phyloP scores from a whole-genome alignment of 2,113 vertebrate species.

The Strix uralensis region DNA sequence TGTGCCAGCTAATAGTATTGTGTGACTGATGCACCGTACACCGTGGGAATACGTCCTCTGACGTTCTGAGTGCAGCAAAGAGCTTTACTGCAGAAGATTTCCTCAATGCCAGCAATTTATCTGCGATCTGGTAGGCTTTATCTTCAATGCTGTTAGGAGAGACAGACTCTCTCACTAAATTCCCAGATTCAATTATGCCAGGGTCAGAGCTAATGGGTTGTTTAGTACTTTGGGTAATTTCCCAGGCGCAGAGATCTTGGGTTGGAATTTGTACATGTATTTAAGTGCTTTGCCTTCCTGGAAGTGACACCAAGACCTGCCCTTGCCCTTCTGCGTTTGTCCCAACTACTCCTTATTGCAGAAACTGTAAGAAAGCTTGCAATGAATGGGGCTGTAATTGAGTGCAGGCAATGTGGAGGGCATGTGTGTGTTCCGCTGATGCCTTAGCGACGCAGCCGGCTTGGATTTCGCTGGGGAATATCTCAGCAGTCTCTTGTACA shows the following conservation, averaged over 20 bases:
- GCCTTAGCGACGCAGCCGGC: neutral
- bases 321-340: neutral
- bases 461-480: neutral
- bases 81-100: constrained; percentile 34
- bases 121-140: neutral
- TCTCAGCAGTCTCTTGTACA: neutral
- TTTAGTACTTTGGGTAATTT: constrained; percentile 42
- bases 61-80: constrained; percentile 19
- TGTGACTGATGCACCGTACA: neutral
- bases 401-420: neutral
- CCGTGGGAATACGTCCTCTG: constrained; percentile 52
- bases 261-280: constrained; percentile 14
- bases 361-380: neutral
- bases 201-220: constrained; percentile 51
- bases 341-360: neutral
- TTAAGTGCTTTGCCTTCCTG: constrained; percentile 36
- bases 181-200: constrained; percentile 52
- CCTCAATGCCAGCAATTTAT: constrained; percentile 43
- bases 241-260: neutral
- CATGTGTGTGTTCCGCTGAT: neutral
- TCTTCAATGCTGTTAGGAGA: neutral
- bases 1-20: neutral
- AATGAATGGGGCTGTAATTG: neutral
- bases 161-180: neutral
- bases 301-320: constrained; percentile 10